Evolutionary conservation across 2,888 invertebrate genomes (phyloP).

Genomic region (Nemapogon koenigi): DNA sequence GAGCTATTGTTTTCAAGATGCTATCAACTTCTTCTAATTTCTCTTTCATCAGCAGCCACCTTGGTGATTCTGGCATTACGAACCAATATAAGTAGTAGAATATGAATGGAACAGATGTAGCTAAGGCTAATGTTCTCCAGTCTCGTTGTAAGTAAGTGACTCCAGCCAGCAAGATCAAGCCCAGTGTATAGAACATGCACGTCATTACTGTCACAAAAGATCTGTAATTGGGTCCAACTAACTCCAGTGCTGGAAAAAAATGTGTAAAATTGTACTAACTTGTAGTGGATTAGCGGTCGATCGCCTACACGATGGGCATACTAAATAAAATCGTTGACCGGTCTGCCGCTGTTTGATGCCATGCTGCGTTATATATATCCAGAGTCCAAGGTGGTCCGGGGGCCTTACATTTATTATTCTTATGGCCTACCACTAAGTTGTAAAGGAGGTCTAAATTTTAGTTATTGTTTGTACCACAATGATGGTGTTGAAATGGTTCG

Average conservation of each 20-base stretch:
- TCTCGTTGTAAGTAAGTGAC: slow-evolving; percentile 86
- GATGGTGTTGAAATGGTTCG: no score
- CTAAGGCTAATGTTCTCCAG: slow-evolving; percentile 82
- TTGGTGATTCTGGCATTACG: slow-evolving; percentile 88
- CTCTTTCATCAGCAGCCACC: slow-evolving; percentile 88
- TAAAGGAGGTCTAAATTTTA: no score
- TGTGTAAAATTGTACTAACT: no score
- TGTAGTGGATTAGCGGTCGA: no score
- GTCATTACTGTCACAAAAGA: slow-evolving; percentile 94
- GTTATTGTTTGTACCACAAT: no score
- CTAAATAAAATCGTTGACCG: no score
- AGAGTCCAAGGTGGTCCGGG: no score
- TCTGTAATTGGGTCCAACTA: slow-evolving; percentile 90
- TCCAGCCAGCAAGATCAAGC: slow-evolving; percentile 81
- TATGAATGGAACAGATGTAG: slow-evolving; percentile 85
- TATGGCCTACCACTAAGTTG: no score
- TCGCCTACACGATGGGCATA: no score
- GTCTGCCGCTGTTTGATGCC: no score
- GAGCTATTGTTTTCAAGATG: slow-evolving; percentile 79
- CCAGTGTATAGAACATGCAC: slow-evolving; percentile 88
- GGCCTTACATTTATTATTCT: no score
- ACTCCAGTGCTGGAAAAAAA: slow-evolving; percentile 76
- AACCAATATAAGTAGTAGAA: slow-evolving; percentile 86
- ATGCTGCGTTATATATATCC: no score
- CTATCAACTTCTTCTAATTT: slow-evolving; percentile 81